Percentiles rank a stretch among this genome's conserved stretches.
Evolutionary conservation across 1,140 invertebrate species (phyloP).

Genomic region (Pseudachorutes palmiensis): DNA sequence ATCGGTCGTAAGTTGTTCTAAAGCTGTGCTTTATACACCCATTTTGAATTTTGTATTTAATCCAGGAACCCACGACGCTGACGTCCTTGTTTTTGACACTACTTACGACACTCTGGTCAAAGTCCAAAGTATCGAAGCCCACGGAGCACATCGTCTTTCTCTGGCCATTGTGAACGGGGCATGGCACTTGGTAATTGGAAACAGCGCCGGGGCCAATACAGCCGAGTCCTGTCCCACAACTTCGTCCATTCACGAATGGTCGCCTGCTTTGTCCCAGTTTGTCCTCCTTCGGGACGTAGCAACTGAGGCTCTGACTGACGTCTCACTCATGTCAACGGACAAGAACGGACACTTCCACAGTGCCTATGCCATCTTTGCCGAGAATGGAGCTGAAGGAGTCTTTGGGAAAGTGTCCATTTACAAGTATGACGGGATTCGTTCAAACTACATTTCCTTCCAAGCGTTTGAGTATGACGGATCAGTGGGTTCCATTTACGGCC

Average conservation of each 20-base stretch:
- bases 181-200: slow-evolving; percentile 23
- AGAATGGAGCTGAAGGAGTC: too few relatives aligned
- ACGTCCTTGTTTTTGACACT: neutral
- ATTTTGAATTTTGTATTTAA: neutral
- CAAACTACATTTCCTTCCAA: too few relatives aligned
- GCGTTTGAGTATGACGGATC: too few relatives aligned
- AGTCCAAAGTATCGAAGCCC: slow-evolving; percentile 7
- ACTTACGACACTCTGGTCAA: neutral
- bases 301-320: slow-evolving; percentile 19
- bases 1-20: neutral
- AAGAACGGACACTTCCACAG: too few relatives aligned
- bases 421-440: too few relatives aligned
- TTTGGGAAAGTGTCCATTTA: too few relatives aligned
- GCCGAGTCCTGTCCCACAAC: neutral
- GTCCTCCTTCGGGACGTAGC: slow-evolving; percentile 12
- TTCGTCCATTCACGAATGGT: neutral
- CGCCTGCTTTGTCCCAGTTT: neutral
- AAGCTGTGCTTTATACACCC: neutral
- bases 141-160: slow-evolving; percentile 14
- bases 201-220: slow-evolving; percentile 9
- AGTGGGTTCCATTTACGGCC: too few relatives aligned
- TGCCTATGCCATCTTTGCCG: too few relatives aligned
- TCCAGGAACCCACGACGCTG: neutral
- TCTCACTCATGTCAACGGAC: too few relatives aligned
- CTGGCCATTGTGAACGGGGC: neutral